These are phyloP conservation scores for Rotaria magnacalcarata DNA, from an alignment of 2,888 invertebrate species.

Conservation along the genomic window DNA sequence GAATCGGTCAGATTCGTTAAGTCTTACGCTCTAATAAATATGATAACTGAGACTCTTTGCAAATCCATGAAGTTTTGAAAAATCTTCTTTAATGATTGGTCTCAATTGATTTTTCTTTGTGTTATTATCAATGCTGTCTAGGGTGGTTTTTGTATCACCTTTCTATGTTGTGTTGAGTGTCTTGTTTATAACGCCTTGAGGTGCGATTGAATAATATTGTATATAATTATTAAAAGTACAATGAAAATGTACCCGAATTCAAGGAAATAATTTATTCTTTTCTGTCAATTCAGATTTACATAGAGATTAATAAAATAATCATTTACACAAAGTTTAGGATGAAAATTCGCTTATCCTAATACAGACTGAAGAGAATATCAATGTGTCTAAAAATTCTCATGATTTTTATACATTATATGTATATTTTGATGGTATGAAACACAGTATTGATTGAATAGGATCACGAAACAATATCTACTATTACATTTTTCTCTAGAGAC, in stretches of 20 bases:
- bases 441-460: too few relatives aligned
- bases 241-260: background rate
- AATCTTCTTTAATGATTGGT: too few relatives aligned
- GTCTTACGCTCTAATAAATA: too few relatives aligned
- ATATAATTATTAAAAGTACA: background rate
- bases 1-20: too few relatives aligned
- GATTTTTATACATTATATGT: too few relatives aligned
- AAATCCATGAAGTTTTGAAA: too few relatives aligned
- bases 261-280: background rate
- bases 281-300: background rate
- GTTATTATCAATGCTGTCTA: background rate
- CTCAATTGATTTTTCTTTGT: background rate
- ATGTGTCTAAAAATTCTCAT: too few relatives aligned
- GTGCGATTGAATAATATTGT: background rate
- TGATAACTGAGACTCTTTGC: too few relatives aligned
- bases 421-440: too few relatives aligned
- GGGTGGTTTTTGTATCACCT: background rate
- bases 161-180: background rate
- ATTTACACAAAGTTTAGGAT: background rate
- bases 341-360: background rate
- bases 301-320: background rate
- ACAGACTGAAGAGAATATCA: background rate
- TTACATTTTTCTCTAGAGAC: too few relatives aligned
- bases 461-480: too few relatives aligned
- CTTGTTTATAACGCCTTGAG: constrained; percentile 7